These are phyloP conservation scores for Sebastiscus tertius DNA, from an alignment of 2,797 vertebrate genomes.

Conservation along the genomic window DNA sequence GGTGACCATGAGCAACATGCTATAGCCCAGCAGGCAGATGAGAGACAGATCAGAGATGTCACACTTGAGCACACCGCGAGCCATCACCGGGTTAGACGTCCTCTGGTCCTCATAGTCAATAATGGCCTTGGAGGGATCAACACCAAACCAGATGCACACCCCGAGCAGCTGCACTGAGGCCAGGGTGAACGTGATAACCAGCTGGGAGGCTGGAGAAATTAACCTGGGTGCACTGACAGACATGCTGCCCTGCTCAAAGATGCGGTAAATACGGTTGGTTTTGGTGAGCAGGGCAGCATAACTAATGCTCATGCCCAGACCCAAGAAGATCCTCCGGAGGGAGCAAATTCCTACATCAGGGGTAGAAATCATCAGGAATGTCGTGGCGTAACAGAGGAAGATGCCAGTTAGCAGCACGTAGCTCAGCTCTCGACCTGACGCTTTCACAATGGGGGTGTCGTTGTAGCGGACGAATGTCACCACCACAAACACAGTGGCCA, in stretches of 20 bases:
- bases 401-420: slow-evolving; percentile 97
- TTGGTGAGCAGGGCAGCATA: slow-evolving; percentile 98
- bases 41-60: slow-evolving; percentile 99
- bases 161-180: slow-evolving; percentile 96
- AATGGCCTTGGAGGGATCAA: slow-evolving; percentile 95
- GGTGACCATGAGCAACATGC: slow-evolving; percentile 99
- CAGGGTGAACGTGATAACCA: slow-evolving; percentile 96
- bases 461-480: slow-evolving; percentile 96
- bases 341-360: slow-evolving; percentile 93
- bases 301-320: slow-evolving; percentile 98
- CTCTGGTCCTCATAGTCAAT: slow-evolving; percentile 99
- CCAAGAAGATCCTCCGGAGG: slow-evolving; percentile 93
- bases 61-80: slow-evolving; percentile 96
- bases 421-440: slow-evolving; percentile 96
- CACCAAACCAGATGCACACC: slow-evolving; percentile 96
- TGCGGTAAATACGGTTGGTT: slow-evolving; percentile 99
- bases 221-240: slow-evolving; percentile 93
- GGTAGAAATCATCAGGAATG: slow-evolving; percentile 97
- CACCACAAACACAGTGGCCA: slow-evolving; percentile 94
- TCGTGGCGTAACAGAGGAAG: slow-evolving; percentile 97
- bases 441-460: slow-evolving; percentile 97
- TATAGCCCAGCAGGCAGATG: slow-evolving; percentile 98
- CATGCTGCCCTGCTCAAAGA: slow-evolving; percentile 97
- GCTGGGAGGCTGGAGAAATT: slow-evolving; percentile 96
- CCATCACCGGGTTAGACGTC: slow-evolving; percentile 91